Base-by-base conservation (phyloP, 2,888 invertebrate genomes). In the Platypus cylindrus region DNA sequence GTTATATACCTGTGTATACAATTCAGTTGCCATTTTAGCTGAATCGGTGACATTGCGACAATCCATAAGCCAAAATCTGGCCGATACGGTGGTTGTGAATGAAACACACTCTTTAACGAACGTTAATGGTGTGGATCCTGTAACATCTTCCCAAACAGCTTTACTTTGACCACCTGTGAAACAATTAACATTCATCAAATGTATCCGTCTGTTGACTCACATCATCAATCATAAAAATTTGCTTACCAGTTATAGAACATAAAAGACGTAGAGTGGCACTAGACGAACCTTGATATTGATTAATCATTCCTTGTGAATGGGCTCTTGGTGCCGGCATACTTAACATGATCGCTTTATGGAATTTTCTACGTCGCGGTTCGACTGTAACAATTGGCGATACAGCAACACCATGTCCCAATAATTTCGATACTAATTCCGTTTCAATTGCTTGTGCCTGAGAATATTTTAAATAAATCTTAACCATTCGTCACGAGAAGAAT, bases 71-170 rank as follows among this genome's bases (percentile, higher is more conserved):
- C 97, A 97, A 64, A 98, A 98, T 56, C 91, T 68, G 30, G 97
- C 98, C 0, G 97, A 98, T 0, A 98, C 97, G 1, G 95, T 97
- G 5, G 97, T 98, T 7, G 97, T 98, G 65, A 98, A 98, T 16
- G 94, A 93, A 2, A 95, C 95, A 57, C 90, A 91, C 60, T 97
- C 93, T 52, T 90, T 93, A 44, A 93, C 85, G 65, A 97, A 85
- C 5, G 93, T 89, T 45, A 98, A 70, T 8, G 95, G 95, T 1
- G 97, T 97, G 27, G 94, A 94, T 17, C 95, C 95, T 0, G 97
- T 98, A 7, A 98, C 97, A 64, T 98, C 98, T 62, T 98, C 98
- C 97, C 98, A 98, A 50, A 94, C 84, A 3, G 98, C 95, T 45
- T 91, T 83, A 48, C 86, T 87, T 47, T 90, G 87, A 2, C 95